These are phyloP conservation scores for Telmatherina bonti DNA, from an alignment of 2,797 vertebrate species.

Conservation along the genomic window DNA sequence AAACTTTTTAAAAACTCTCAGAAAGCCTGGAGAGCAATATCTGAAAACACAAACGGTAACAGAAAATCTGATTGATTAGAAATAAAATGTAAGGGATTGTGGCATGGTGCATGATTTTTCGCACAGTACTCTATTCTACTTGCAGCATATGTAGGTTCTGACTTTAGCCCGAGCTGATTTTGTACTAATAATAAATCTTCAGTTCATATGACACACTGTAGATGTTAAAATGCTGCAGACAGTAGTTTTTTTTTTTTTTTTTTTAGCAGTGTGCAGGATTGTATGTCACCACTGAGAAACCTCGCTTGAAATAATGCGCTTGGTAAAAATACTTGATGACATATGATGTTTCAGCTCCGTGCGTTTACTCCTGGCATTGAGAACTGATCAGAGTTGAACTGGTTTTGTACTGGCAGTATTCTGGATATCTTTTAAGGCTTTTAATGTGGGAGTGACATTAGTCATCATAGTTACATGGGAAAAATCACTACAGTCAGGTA, in stretches of 20 bases:
- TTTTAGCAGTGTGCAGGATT: background rate
- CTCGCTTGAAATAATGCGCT: slow-evolving; percentile 22
- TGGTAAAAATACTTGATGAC: slow-evolving; percentile 42
- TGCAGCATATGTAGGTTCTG: background rate
- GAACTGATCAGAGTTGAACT: slow-evolving; percentile 35
- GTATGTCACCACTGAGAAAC: slow-evolving; percentile 15
- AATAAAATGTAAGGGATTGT: background rate
- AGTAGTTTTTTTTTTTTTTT: slow-evolving; percentile 7
- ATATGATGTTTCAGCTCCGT: slow-evolving; percentile 22
- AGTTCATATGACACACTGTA: background rate
- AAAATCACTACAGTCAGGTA: too few relatives aligned
- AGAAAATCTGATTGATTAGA: background rate
- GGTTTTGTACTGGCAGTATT: slow-evolving; percentile 26
- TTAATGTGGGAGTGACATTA: slow-evolving; percentile 24
- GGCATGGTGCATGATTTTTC: background rate
- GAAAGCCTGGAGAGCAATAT: background rate
- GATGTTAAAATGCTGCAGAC: background rate
- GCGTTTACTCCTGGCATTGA: slow-evolving; percentile 9
- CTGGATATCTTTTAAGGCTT: slow-evolving; percentile 22
- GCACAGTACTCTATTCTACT: background rate
- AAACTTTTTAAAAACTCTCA: background rate
- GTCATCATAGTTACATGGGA: too few relatives aligned
- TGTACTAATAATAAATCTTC: background rate
- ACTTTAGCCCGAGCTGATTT: slow-evolving; percentile 1
- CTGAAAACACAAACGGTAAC: too few relatives aligned